These are phyloP conservation scores for Yponomeuta cagnagella DNA, from an alignment of 2,888 invertebrate genomes.

Conservation along the genomic window DNA sequence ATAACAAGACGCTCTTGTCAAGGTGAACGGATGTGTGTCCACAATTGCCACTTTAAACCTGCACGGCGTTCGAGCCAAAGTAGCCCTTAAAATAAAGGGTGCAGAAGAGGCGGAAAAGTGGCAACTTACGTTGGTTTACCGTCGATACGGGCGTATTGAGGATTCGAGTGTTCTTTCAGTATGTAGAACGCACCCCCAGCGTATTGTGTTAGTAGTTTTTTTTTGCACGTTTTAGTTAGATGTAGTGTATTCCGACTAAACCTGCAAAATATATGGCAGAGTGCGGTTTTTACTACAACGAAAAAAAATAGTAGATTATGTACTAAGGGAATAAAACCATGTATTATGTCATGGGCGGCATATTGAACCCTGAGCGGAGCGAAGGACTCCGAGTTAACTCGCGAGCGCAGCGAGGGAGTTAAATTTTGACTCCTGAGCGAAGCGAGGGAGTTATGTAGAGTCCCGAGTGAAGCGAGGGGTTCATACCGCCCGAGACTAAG, in stretches of 20 bases:
- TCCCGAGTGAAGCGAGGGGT: too few relatives aligned
- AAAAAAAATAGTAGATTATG: too few relatives aligned
- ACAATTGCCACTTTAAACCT: background rate
- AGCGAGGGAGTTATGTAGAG: too few relatives aligned
- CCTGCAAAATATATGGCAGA: background rate
- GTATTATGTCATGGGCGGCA: too few relatives aligned
- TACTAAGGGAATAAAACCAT: too few relatives aligned
- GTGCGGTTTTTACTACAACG: background rate
- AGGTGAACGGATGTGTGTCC: slow-evolving; percentile 31
- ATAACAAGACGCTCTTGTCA: slow-evolving; percentile 19
- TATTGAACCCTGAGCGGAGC: too few relatives aligned
- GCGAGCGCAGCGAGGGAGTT: too few relatives aligned
- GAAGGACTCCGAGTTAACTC: too few relatives aligned
- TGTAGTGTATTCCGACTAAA: background rate
- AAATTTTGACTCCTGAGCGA: too few relatives aligned
- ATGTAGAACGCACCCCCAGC: slow-evolving; percentile 11
- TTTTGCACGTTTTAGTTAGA: background rate
- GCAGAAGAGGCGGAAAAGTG: background rate
- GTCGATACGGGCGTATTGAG: slow-evolving; percentile 40
- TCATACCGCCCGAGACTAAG: too few relatives aligned
- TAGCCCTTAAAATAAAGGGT: background rate
- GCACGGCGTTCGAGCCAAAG: background rate
- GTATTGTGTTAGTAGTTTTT: background rate
- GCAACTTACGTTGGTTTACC: background rate
- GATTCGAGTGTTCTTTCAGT: slow-evolving; percentile 17